A percentile compares a stretch with the other conserved stretches of the same genome.
These are phyloP conservation scores for Eciton burchellii DNA, from an alignment of 1,140 invertebrate genomes.

Conservation along the genomic window DNA sequence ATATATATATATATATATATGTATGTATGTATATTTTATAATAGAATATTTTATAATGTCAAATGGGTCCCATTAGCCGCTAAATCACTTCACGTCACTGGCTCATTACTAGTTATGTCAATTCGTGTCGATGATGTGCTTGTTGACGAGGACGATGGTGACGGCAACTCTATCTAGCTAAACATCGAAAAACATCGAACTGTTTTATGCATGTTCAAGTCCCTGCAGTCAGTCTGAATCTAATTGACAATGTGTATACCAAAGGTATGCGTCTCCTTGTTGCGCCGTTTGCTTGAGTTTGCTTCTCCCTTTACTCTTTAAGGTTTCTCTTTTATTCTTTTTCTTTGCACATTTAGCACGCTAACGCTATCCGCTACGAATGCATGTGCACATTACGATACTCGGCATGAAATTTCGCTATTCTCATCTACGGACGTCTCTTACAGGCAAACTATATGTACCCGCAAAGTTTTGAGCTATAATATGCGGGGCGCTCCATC, in stretches of 20 bases:
- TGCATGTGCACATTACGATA: conserved; percentile 35
- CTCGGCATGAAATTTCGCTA: conserved; percentile 21
- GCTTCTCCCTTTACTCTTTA: conserved; percentile 43
- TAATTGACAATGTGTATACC: conserved; percentile 85
- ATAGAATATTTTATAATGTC: conserved; percentile 49
- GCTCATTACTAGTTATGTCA: conserved; percentile 45
- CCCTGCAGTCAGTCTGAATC: conserved; percentile 86
- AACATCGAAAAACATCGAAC: conserved; percentile 80
- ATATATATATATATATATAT: conserved; percentile 36
- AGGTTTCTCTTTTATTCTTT: conserved; percentile 29
- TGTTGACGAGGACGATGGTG: conserved; percentile 69
- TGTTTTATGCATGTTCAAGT: conserved; percentile 81
- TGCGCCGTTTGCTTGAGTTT: conserved; percentile 51
- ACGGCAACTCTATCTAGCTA: conserved; percentile 77
- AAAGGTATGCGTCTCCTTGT: conserved; percentile 74
- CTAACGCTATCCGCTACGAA: conserved; percentile 61
- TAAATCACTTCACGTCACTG: conserved; percentile 46
- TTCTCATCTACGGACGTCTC: conserved; percentile 18
- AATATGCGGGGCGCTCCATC: conserved; percentile 6
- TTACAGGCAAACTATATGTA: conserved; percentile 16
- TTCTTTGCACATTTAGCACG: conserved; percentile 36
- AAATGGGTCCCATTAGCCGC: conserved; percentile 55
- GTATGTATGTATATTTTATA: conserved; percentile 32
- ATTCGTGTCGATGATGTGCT: conserved; percentile 44
- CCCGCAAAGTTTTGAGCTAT: background rate